Base-by-base conservation (phyloP, 2,797 vertebrate species). In the Merluccius polli region DNA sequence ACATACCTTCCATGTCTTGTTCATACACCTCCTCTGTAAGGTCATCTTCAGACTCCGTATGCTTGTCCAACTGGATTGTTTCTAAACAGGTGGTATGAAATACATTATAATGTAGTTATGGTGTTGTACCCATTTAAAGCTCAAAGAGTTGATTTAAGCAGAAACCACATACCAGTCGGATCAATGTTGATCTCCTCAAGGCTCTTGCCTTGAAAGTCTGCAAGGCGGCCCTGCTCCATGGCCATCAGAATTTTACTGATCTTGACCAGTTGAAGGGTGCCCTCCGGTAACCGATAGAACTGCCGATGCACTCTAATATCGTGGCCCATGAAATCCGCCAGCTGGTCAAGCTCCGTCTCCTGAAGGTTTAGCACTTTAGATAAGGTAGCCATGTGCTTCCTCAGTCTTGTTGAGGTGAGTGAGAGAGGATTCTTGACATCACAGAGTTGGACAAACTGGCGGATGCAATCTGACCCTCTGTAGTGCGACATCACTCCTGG, bases 331-430 rank as follows among this genome's bases (percentile, higher is more conserved):
- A 67, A 67, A 67, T 75, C 70, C 31, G 75, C 73, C 59, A 81
- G 36, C 67, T 77, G 73, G 31, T 77, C 59, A 12, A 77, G n/a
- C 36, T 78, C 79, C 4, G 74, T 71, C 12, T 76, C 73, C 27
- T 75, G 78, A 8, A 81, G 24, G 52, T 81, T 75, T 8, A 81
- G 30, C 0, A 79, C 70, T 27, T 52, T 68, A 1, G 82, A 81
- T 0, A 74, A 52, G 11, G 77, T 79, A 27, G 71, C 59, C 11
- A 73, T n/a, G 12, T 73, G 36, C 27, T 72, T 72, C 31, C 69
- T 32, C 15, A 70, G 69, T 63, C 33, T n/a, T 9, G 21, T 63
- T 32, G 29, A 35, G 30, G 27, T 18, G 7, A 73, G 41, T 13
- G n/a, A 8, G 13, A n/a, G 18, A 15, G 71, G 36, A 29, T 72